These are phyloP conservation scores for Thereva unica DNA, from an alignment of 2,888 invertebrate genomes.

Conservation along the genomic window DNA sequence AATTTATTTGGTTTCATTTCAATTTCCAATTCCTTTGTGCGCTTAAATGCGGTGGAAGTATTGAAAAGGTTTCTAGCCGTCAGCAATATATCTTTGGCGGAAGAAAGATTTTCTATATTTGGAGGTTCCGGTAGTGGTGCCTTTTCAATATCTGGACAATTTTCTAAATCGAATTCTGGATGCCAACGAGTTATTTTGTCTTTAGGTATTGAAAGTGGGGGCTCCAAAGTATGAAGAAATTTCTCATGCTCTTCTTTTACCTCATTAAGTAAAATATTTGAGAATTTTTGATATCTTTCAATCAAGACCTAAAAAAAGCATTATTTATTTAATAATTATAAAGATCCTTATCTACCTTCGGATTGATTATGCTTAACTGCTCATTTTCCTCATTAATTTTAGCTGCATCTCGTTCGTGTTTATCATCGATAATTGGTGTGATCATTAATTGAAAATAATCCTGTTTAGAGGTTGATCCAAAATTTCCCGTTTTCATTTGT, in stretches of 20 bases:
- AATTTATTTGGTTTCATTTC: conserved; percentile 52
- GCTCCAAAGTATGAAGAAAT: conserved; percentile 73
- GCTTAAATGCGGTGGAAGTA: conserved; percentile 78
- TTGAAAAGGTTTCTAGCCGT: conserved; percentile 76
- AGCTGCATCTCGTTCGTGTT: conserved; percentile 47
- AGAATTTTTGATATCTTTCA: conserved; percentile 75
- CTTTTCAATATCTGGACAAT: conserved; percentile 74
- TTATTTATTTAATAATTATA: background rate
- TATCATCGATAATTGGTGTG: conserved; percentile 63
- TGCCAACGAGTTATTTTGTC: conserved; percentile 87
- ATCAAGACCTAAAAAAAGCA: conserved; percentile 59
- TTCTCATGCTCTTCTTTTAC: conserved; percentile 77
- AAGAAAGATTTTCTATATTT: conserved; percentile 69
- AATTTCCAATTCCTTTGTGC: conserved; percentile 64
- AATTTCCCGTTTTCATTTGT: conserved; percentile 74
- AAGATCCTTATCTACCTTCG: conserved; percentile 67
- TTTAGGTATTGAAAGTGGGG: conserved; percentile 76
- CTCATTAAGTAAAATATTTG: conserved; percentile 69
- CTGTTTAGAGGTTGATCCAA: conserved; percentile 66
- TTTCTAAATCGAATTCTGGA: conserved; percentile 86
- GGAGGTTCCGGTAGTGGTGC: conserved; percentile 76
- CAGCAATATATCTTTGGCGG: conserved; percentile 82
- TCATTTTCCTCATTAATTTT: conserved; percentile 59
- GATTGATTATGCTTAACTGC: conserved; percentile 66
- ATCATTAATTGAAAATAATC: conserved; percentile 75